Evolutionary conservation across 1,140 invertebrate species (phyloP), one percentile per base, ranked within the genome.

Genomic region (Orchesella cincta): DNA sequence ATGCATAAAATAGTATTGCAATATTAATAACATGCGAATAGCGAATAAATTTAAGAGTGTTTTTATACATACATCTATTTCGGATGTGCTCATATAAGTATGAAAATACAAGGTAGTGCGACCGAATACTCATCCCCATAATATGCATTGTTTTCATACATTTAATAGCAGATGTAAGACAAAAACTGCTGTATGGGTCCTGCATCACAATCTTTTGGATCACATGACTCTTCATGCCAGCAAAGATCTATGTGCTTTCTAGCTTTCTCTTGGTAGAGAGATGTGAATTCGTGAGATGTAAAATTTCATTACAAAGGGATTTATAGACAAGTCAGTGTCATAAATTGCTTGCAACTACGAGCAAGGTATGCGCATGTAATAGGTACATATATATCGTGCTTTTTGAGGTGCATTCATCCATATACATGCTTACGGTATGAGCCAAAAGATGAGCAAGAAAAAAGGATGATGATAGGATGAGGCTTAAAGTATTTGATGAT

Each of bases 231-330:
- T 57, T 57, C 52, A 57, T 57, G 52, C 23, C 52, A 57, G 52
- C 39, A 57, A 57, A 57, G 23, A 57, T 8, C 8, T 57, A 57
- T 57, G 23, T 26, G 23, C 23, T 57, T 57, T 23, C 52, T 57
- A 57, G 52, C 52, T 57, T 57, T 57, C 52, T 57, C 52, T 57
- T n/a, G 8, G 23, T 14, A 57, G 23, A 57, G 52, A 57, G 52
- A 57, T 57, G 14, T 57, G 52, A 57, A 57, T 18, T 18, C 52
- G 52, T 57, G 52, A 57, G 52, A 57, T 57, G 52, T 57, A 18
- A 57, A 57, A 57, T 57, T 57, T 57, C 52, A 57, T 57, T 57
- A 57, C 52, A 57, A 57, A 57, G 52, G 52, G 52, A 57, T 57
- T 57, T 57, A 57, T 57, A 57, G 52, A 57, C 52, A 57, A 57